Evolutionary conservation across 2,113 vertebrate species (phyloP).

Genomic region (Peromyscus polionotus): DNA sequence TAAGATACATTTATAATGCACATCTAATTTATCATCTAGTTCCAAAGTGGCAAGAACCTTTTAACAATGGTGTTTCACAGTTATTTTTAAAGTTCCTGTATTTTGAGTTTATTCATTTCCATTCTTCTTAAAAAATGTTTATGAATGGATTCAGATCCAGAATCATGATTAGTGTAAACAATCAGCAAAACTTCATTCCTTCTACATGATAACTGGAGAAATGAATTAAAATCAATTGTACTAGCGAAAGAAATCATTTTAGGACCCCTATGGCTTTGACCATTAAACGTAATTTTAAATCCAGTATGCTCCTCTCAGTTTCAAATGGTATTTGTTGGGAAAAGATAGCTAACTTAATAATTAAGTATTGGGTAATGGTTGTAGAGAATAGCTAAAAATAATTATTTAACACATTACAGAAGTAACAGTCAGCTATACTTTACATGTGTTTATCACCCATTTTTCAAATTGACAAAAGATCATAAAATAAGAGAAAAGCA

Average conservation of each 20-base stretch:
- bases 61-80: background rate
- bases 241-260: background rate
- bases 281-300: background rate
- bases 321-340: background rate
- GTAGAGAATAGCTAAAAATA: background rate
- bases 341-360: background rate
- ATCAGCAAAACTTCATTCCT: background rate
- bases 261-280: background rate
- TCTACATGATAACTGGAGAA: background rate
- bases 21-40: background rate
- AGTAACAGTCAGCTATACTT: background rate
- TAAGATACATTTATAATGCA: background rate
- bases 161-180: background rate
- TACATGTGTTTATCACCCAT: background rate
- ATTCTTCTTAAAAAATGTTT: background rate
- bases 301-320: background rate
- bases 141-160: background rate
- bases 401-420: background rate
- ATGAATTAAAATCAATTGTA: constrained; percentile 11
- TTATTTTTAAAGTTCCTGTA: background rate
- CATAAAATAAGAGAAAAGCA: background rate
- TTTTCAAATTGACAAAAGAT: background rate
- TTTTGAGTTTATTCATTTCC: background rate
- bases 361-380: background rate
- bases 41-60: background rate